phyloP scores from a whole-genome alignment of 1,140 invertebrate genomes.

The Lepidostoma basale region DNA sequence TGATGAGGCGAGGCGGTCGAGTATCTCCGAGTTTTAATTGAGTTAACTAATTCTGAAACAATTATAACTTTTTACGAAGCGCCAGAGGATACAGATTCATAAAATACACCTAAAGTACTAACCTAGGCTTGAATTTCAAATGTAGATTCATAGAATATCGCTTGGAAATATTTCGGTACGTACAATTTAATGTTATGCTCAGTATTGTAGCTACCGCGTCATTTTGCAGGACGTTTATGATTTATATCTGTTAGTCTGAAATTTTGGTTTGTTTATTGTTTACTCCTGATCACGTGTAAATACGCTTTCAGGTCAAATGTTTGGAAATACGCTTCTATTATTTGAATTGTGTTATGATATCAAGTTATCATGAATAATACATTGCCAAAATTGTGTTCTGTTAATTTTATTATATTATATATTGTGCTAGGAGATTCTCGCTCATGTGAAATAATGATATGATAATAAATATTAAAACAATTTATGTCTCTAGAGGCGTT shows the following conservation, averaged over 20 bases:
- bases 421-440: no score
- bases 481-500: no score
- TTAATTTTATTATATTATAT: no score
- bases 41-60: slow-evolving; percentile 40
- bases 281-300: not conserved
- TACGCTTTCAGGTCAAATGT: not conserved
- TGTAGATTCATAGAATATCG: not conserved
- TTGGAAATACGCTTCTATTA: not conserved
- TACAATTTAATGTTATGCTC: no score
- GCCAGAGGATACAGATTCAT: slow-evolving; percentile 4
- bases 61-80: slow-evolving; percentile 37
- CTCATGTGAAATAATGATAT: no score
- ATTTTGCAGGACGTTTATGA: not conserved
- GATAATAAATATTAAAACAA: no score
- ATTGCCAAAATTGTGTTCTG: no score
- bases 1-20: slow-evolving; percentile 8
- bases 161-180: no score
- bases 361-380: no score
- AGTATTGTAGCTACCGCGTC: no score
- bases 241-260: not conserved
- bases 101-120: not conserved
- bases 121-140: not conserved
- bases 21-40: slow-evolving; percentile 42
- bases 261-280: not conserved
- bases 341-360: no score